phyloP scores from a whole-genome alignment of 2,113 vertebrate species.

The Halcyon malimbica region DNA sequence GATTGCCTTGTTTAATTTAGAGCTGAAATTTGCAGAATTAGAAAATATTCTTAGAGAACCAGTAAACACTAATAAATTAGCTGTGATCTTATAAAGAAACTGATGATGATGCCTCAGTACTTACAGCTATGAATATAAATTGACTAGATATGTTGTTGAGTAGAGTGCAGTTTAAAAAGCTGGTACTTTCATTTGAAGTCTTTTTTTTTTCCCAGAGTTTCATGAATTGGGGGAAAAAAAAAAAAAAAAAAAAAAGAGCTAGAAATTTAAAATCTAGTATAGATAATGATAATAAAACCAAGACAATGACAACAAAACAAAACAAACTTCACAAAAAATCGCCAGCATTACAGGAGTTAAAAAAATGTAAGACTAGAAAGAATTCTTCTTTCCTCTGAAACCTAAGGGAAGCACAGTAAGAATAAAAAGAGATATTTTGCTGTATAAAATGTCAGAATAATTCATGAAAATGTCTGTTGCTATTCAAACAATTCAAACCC shows the following conservation, averaged over 20 bases:
- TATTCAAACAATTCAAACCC: constrained; percentile 33
- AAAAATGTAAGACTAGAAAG: constrained; percentile 23
- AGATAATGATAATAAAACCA: not conserved
- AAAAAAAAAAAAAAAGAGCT: too few species aligned
- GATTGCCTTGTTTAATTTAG: not conserved
- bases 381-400: constrained; percentile 25
- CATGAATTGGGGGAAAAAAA: not conserved
- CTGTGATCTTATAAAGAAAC: not conserved
- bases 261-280: not conserved
- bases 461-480: constrained; percentile 49
- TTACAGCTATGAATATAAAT: not conserved
- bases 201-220: too few species aligned
- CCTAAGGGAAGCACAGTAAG: not conserved
- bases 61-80: not conserved
- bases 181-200: too few species aligned
- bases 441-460: constrained; percentile 52
- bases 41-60: not conserved
- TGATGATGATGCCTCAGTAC: not conserved
- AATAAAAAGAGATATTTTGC: constrained; percentile 39
- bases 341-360: constrained; percentile 13
- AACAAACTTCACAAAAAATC: not conserved
- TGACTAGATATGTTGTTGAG: not conserved
- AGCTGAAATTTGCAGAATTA: not conserved
- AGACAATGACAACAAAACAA: not conserved
- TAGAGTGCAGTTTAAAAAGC: not conserved